phyloP scores from a whole-genome alignment of 2,113 vertebrate species.

The Picathartes gymnocephalus region DNA sequence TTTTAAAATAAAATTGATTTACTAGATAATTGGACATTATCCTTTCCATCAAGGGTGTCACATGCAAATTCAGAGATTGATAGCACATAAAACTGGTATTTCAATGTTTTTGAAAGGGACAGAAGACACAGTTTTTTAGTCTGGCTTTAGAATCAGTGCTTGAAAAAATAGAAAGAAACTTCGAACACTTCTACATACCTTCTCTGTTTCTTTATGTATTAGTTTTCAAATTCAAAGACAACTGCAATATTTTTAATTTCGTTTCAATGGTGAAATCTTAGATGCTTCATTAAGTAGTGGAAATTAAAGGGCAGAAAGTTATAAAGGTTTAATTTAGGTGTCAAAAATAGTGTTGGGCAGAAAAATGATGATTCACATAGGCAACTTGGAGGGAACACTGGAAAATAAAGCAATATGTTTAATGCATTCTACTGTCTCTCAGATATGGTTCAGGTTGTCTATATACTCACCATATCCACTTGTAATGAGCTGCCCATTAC shows the following conservation, averaged over 20 bases:
- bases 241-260: background rate
- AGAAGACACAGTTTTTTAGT: background rate
- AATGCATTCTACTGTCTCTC: background rate
- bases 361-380: background rate
- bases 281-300: background rate
- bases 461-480: background rate
- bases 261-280: background rate
- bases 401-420: background rate
- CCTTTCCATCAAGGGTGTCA: background rate
- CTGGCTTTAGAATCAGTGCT: background rate
- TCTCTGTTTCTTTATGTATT: background rate
- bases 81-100: background rate
- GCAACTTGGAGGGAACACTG: background rate
- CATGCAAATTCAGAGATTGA: background rate
- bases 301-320: background rate
- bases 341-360: background rate
- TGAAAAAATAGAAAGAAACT: background rate
- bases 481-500: background rate
- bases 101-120: background rate
- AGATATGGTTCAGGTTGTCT: background rate
- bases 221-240: background rate
- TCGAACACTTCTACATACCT: background rate
- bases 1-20: background rate
- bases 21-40: background rate
- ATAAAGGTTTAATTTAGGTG: background rate